A percentile compares a stretch with the other conserved stretches of the same genome.
Conservation (phyloP, 2,888 invertebrate species). For the Labia minor region DNA sequence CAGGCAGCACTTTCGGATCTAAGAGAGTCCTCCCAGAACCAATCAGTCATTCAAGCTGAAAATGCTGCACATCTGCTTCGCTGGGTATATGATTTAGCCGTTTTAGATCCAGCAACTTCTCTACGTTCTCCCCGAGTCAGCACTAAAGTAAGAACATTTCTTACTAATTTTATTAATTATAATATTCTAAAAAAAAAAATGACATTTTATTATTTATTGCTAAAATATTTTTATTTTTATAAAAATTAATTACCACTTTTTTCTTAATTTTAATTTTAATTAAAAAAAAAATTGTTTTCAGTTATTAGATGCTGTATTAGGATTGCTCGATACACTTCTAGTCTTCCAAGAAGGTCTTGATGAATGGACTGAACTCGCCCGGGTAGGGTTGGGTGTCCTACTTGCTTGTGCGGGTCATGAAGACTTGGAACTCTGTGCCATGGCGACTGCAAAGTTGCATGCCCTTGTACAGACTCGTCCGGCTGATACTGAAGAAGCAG, state of each 20-base stretch:
- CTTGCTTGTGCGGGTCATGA: constrained; percentile 40
- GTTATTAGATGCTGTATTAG: constrained; percentile 45
- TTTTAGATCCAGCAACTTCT: constrained; percentile 38
- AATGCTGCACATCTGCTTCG: constrained; percentile 47
- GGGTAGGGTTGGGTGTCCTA: constrained; percentile 39
- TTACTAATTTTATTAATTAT: no score
- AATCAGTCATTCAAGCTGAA: constrained; percentile 38
- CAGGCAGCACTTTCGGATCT: constrained; percentile 47
- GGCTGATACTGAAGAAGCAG: constrained; percentile 44
- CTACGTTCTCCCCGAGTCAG: background rate
- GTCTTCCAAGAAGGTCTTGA: constrained; percentile 45
- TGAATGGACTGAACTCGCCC: constrained; percentile 48
- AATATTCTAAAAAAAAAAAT: no score
- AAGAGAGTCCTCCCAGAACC: constrained; percentile 40
- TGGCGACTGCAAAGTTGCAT: constrained; percentile 50
- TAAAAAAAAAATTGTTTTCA: constrained; percentile 21
- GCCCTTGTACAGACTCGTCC: constrained; percentile 46
- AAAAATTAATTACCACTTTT: no score
- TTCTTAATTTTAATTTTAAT: no score
- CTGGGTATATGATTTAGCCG: constrained; percentile 47
- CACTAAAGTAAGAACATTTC: background rate
- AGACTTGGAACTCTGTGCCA: constrained; percentile 45
- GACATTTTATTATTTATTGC: no score
- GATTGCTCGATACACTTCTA: constrained; percentile 43
- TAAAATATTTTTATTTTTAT: no score